Conservation (phyloP, 2,888 invertebrate species). For the Serripes groenlandicus region DNA sequence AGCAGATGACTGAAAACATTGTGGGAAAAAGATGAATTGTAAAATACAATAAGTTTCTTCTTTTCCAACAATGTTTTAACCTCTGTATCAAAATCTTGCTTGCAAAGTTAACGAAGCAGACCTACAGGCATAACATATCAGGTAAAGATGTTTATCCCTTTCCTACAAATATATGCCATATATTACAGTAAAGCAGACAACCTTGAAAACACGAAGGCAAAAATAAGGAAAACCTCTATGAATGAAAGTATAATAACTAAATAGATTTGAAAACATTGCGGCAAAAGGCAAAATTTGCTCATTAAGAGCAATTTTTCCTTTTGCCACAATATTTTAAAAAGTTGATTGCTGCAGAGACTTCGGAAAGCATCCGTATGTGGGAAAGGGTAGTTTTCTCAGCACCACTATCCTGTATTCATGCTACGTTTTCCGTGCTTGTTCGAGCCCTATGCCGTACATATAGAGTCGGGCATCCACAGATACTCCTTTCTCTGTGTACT, state of each 20-base stretch:
- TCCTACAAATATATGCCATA: no score
- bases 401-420: not conserved
- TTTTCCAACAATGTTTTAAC: not conserved
- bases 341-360: not conserved
- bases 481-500: constrained; percentile 8
- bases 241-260: no score
- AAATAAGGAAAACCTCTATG: no score
- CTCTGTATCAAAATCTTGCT: no score
- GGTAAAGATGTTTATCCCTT: no score
- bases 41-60: not conserved
- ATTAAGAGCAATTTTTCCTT: not conserved
- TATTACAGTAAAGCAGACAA: no score
- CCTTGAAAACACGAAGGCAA: no score
- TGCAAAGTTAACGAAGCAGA: no score
- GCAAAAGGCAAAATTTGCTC: not conserved
- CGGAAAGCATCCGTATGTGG: not conserved
- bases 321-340: not conserved
- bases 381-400: not conserved
- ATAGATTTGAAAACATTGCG: not conserved
- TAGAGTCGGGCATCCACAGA: constrained; percentile 2
- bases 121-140: no score
- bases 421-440: constrained; percentile 1
- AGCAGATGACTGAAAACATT: not conserved
- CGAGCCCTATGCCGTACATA: constrained; percentile 5
- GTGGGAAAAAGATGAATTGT: not conserved